phyloP scores from a whole-genome alignment of 2,113 vertebrate genomes.

The Orcinus orca region DNA sequence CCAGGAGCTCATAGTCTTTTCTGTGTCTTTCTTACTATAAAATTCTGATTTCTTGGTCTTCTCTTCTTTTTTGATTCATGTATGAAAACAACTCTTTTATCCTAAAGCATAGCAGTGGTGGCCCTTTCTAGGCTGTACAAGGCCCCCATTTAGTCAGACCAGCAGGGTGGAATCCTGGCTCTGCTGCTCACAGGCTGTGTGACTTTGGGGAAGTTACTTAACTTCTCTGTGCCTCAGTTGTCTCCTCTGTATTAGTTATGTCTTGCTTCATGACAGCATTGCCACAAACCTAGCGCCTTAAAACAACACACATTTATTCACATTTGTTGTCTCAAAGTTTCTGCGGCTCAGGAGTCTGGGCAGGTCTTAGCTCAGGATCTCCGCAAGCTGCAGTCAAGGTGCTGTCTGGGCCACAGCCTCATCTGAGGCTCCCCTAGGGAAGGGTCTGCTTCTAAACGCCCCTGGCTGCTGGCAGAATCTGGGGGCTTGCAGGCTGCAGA shows the following conservation, averaged over 20 bases:
- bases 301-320: neutral
- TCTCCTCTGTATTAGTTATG: too few relatives aligned
- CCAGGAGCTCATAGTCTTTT: neutral
- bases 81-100: neutral
- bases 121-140: too few relatives aligned
- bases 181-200: neutral
- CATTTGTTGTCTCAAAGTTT: neutral
- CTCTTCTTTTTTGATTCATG: too few relatives aligned
- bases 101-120: neutral
- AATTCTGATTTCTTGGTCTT: neutral
- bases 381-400: too few relatives aligned
- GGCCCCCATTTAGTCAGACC: neutral
- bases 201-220: too few relatives aligned
- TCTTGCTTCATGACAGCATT: too few relatives aligned
- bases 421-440: neutral
- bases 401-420: neutral
- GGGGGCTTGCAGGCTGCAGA: neutral
- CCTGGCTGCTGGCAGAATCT: neutral
- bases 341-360: neutral
- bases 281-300: accelerated
- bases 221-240: neutral
- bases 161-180: too few relatives aligned
- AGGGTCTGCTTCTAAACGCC: too few relatives aligned
- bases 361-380: neutral
- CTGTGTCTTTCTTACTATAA: neutral